Base-by-base conservation (phyloP, 92 coral and sea anemone genomes). In the Bergia puertoricense region DNA sequence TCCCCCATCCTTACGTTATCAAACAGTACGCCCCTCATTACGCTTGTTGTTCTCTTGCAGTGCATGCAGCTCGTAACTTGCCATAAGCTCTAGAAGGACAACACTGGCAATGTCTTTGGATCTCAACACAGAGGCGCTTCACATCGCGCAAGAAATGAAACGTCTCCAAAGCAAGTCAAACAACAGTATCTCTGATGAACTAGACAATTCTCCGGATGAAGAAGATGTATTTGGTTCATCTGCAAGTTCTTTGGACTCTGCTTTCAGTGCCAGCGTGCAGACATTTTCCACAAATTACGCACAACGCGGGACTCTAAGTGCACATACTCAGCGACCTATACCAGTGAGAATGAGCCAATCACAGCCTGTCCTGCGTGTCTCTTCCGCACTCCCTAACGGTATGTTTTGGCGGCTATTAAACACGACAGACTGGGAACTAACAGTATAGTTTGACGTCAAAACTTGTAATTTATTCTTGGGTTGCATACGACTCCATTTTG, bases 341-440 rank as follows among this genome's bases (percentile, higher is more conserved):
- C 78, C 86, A 13, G 86, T 83, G 65, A 71, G 78, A 83, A 66
- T 46, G 44, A 23, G 67, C 78, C 65, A 74, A 83, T 68, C 86
- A 30, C 77, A 65, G 74, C 86, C 86, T 30, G 6, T 22, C 51
- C 39, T 68, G 77, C 77, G 59, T 11, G 43, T 15, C 8, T 8
- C 11, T 18, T 14, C 86, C 41, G 30, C 4, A 46, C 77, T 68
- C 1, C 86, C 15, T 1, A 69, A 83, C 30, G 86, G 86, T 67
- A 30, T 14, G 62, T 67, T 83, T 83, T 45, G 22, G 51, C 22
- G 6, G 20, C 69, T 18, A 4, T 62, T 62, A 8, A 54, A 62
- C 69, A 18, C 30, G 30, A 22, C 8, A 7, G 69, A 18, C 18
- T 4, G 30, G 67, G 22, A 57, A 14, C 39, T 7, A 9, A 76